Evolutionary conservation across 2,113 vertebrate genomes (phyloP).

Genomic region (Zosterops lateralis): DNA sequence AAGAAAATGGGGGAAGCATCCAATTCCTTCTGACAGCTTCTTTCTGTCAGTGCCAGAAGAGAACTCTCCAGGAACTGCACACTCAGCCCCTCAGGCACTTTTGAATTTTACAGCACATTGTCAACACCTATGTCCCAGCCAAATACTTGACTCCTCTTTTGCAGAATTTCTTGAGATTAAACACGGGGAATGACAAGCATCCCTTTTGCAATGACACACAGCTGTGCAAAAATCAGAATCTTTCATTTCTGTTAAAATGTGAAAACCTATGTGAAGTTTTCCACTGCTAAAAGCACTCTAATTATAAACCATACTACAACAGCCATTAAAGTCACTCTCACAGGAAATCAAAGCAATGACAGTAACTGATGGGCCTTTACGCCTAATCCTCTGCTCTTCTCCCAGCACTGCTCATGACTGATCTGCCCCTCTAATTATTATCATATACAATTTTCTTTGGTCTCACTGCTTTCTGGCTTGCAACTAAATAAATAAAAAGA

Average conservation of each 20-base stretch:
- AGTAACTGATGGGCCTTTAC: background rate
- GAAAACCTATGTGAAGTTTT: background rate
- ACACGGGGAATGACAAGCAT: background rate
- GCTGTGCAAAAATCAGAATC: background rate
- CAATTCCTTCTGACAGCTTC: background rate
- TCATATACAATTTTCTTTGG: background rate
- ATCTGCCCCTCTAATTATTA: background rate
- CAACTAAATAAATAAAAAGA: background rate
- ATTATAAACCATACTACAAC: background rate
- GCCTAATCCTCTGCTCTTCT: background rate
- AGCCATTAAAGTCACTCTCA: background rate
- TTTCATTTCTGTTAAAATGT: background rate
- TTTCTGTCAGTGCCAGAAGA: background rate
- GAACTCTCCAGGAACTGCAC: background rate
- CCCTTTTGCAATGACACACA: background rate
- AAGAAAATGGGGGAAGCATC: background rate
- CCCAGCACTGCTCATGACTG: background rate
- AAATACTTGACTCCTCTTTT: background rate
- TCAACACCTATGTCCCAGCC: constrained; percentile 22
- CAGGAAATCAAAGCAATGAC: background rate
- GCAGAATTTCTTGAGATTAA: background rate
- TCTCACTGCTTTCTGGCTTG: background rate
- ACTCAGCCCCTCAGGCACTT: background rate
- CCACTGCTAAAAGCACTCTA: background rate
- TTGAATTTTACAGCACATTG: background rate